Base-by-base conservation (phyloP, 2,113 vertebrate species). In the Cepphus grylle region DNA sequence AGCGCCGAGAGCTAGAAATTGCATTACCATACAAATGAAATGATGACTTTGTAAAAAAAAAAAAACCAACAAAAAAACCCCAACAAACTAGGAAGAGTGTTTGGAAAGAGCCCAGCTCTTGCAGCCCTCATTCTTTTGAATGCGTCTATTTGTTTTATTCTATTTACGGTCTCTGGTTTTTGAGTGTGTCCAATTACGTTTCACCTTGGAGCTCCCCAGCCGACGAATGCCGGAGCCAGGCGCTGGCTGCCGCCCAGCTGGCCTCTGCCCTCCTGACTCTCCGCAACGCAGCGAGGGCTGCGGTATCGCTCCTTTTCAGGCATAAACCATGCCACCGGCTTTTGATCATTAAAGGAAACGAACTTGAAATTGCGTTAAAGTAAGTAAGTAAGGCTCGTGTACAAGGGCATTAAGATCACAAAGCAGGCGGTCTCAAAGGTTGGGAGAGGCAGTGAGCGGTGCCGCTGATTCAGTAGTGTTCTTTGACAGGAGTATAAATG, bases 271-370 rank as follows among this genome's bases (percentile, higher is more conserved):
- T 81, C 69, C 43, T 87, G 81, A 73, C 56, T 67, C 69, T 71
- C 80, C 2, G 10, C 58, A 88, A 70, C 0, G 0, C 66, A 81
- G 81, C 0, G 0, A 90, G 45, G 29, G 83, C 81, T 94, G 66
- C 52, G 67, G 74, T 62, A 82, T 74, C 81, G 66, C 72, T 91
- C 89, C 87, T 91, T 93, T 89, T 34, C 62, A 36, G 91, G 94
- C 65, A 65, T 91, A 59, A 89, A 81, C 66, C 3, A 23, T 22
- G 6, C 65, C 56, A 17, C 3, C 1, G n/a, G 40, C 77, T 91
- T 87, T 65, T 91, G 88, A 79, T 95, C 94, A 61, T 91, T 87
- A 91, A 95, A 93, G 93, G 94, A 97, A 87, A 93, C 63, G 70
- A 88, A 91, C 81, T 79, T 80, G 78, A 74, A 92, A 79, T 49